Evolutionary conservation across 2,797 vertebrate genomes (phyloP).

Genomic region (Bryconaethiops microstoma): DNA sequence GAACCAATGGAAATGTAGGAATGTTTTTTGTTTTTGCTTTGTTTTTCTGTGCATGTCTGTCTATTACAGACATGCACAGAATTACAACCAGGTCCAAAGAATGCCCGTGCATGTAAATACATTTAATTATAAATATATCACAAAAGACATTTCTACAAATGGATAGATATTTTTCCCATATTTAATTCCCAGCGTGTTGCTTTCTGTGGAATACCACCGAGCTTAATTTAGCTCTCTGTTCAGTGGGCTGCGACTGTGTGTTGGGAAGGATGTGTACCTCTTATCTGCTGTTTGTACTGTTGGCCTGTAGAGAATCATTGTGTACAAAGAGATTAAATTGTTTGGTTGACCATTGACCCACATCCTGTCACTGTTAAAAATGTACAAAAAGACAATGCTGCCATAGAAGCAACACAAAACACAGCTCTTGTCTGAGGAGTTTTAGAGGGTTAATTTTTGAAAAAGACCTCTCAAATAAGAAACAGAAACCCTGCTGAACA

Average conservation of each 20-base stretch:
- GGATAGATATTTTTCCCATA: neutral
- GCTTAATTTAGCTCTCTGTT: conserved; percentile 44
- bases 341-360: conserved; percentile 69
- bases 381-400: conserved; percentile 65
- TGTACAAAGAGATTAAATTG: conserved; percentile 73
- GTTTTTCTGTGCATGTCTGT: too few relatives aligned
- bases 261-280: conserved; percentile 69
- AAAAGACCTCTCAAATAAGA: neutral
- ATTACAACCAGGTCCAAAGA: too few relatives aligned
- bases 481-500: too few relatives aligned
- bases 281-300: conserved; percentile 70
- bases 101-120: too few relatives aligned
- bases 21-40: too few relatives aligned
- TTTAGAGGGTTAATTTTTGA: neutral
- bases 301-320: conserved; percentile 64
- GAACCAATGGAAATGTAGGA: too few relatives aligned
- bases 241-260: neutral
- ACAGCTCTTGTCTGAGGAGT: neutral
- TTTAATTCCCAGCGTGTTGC: conserved; percentile 5
- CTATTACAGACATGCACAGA: too few relatives aligned
- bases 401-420: neutral
- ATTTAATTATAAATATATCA: too few relatives aligned
- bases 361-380: conserved; percentile 67
- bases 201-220: conserved; percentile 36
- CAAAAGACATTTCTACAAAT: too few relatives aligned